phyloP scores from a whole-genome alignment of 2,113 vertebrate species.

The Oenanthe oenanthe region DNA sequence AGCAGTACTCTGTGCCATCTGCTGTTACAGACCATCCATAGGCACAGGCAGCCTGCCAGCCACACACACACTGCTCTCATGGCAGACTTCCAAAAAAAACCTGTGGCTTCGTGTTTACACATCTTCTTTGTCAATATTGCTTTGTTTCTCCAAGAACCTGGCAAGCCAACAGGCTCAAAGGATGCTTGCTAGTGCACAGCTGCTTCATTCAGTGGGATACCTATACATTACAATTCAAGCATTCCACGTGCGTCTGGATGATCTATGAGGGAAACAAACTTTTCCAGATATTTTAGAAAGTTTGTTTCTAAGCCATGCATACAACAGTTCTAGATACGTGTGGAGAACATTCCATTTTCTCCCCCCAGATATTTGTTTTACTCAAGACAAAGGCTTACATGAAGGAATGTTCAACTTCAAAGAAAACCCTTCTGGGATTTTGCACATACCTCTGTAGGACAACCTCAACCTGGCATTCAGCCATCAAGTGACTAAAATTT shows the following conservation, averaged over 20 bases:
- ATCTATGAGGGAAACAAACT: neutral
- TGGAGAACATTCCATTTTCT: neutral
- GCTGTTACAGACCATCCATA: neutral
- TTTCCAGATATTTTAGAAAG: neutral
- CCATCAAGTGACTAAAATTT: neutral
- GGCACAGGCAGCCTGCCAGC: neutral
- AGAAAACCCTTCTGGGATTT: neutral
- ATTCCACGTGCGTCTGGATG: accelerated
- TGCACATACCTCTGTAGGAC: neutral
- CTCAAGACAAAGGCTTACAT: accelerated
- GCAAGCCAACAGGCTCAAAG: neutral
- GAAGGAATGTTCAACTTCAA: neutral
- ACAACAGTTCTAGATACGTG: neutral
- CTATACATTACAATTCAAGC: neutral
- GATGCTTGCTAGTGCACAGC: neutral
- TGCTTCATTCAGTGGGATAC: neutral
- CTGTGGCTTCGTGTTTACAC: neutral
- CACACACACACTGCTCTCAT: neutral
- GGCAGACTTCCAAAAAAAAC: neutral
- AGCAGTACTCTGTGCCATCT: neutral
- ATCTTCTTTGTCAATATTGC: neutral
- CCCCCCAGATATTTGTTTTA: neutral
- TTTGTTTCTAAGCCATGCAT: neutral
- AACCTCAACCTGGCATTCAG: neutral
- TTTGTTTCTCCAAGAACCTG: neutral